These are phyloP conservation scores for Leptinotarsa tumamoca DNA, from an alignment of 2,888 invertebrate genomes.

Conservation along the genomic window DNA sequence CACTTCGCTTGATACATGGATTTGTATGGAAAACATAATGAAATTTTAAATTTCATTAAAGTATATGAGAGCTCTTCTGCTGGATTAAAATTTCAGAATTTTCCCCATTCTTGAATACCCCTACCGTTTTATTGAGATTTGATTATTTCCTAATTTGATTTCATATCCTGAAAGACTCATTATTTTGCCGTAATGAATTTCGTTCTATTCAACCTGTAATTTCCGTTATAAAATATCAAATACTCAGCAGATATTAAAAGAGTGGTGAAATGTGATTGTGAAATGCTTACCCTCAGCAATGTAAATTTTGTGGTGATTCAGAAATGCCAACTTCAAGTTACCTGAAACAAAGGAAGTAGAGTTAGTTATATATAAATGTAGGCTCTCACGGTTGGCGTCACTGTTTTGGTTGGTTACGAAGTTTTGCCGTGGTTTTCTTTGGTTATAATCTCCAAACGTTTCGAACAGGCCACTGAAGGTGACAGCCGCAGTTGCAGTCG, in stretches of 20 bases:
- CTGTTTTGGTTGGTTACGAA: no score
- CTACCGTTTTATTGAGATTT: neutral
- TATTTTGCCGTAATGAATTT: neutral
- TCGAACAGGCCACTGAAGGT: no score
- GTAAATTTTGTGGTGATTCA: neutral
- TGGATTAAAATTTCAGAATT: neutral
- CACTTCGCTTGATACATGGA: no score
- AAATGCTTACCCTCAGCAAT: neutral
- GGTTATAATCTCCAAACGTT: no score
- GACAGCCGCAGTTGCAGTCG: no score
- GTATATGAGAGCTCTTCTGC: no score
- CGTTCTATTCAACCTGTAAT: neutral
- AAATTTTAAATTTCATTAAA: no score
- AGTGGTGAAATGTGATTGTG: neutral
- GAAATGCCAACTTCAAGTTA: constrained; percentile 14
- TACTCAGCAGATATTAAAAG: neutral
- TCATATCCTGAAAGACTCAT: neutral
- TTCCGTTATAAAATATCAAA: neutral
- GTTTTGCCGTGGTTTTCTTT: no score
- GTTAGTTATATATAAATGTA: no score
- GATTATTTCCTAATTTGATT: neutral
- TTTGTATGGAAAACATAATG: no score
- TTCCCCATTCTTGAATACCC: neutral
- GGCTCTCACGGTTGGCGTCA: no score
- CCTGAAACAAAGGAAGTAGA: constrained; percentile 22